Percentiles rank a stretch among this genome's conserved stretches.
Evolutionary conservation across 2,888 invertebrate species (phyloP).

Genomic region (Latrodectus hesperus): DNA sequence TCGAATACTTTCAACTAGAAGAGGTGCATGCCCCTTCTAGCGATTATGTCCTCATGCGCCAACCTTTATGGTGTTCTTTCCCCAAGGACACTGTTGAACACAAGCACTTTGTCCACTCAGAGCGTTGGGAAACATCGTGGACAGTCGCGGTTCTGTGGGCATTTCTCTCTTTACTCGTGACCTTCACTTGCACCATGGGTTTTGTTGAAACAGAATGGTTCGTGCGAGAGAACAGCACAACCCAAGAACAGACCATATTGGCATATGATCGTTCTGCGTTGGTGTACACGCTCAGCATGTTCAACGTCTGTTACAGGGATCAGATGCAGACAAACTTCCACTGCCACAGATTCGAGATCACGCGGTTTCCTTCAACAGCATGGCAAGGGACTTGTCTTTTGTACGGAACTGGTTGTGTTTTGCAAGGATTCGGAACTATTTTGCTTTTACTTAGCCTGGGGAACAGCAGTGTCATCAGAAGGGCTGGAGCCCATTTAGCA

Average conservation of each 20-base stretch:
- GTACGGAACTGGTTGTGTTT: slow-evolving; percentile 74
- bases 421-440: slow-evolving; percentile 73
- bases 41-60: slow-evolving; percentile 17
- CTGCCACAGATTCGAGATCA: slow-evolving; percentile 61
- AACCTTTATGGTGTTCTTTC: slow-evolving; percentile 22
- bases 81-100: slow-evolving; percentile 29
- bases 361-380: slow-evolving; percentile 72
- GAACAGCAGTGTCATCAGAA: slow-evolving; percentile 72
- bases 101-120: slow-evolving; percentile 14
- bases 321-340: slow-evolving; percentile 48
- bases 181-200: slow-evolving; percentile 74
- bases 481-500: slow-evolving; percentile 72
- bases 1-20: slow-evolving; percentile 26
- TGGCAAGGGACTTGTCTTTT: slow-evolving; percentile 74
- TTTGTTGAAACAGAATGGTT: slow-evolving; percentile 76
- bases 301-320: slow-evolving; percentile 57
- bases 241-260: slow-evolving; percentile 19
- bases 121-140: slow-evolving; percentile 71
- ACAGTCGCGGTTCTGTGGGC: slow-evolving; percentile 74
- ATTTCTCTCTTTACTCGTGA: slow-evolving; percentile 74
- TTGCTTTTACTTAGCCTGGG: slow-evolving; percentile 73
- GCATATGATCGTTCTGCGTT: slow-evolving; percentile 48
- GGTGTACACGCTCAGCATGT: slow-evolving; percentile 58
- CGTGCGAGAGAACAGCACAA: slow-evolving; percentile 71
- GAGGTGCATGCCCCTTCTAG: not conserved